Evolutionary conservation across 2,888 invertebrate genomes (phyloP), one percentile per base, ranked within the genome.

Genomic region (Polyploca ridens): DNA sequence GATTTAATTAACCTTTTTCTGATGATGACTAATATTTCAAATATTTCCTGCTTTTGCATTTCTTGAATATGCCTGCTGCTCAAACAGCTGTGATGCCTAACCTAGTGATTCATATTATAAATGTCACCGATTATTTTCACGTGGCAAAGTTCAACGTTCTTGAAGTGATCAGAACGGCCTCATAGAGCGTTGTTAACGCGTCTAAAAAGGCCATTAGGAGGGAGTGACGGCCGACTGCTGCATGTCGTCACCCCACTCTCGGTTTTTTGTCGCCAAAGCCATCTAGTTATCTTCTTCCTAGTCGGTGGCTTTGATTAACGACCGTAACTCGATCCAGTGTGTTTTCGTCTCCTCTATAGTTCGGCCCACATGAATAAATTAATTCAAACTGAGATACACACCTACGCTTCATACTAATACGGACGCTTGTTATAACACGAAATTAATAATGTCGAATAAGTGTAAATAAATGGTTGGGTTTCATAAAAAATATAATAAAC

Each of bases 261-360:
- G 72, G 77, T 81, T 86, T 89, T 88, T 89, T 89, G 86, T 86
- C 85, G 78, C 78, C 75, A 70, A 78, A 82, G 75, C 68, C 73
- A 69, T 70, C 79, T 71, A 77, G 79, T 74, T 79, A 79, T 74
- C 79, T 76, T 79, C 83, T 83, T 84, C 83, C 83, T 81, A 71
- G 82, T 79, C 81, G 82, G 78, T 66, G 68, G 76, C 81, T 87
- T 88, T 90, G 88, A 91, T 91, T 90, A 90, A 90, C 86, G 87
- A 86, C 76, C 76, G 90, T 87, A 90, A 90, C 85, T 75, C 77
- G 88, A 91, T 87, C 83, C 79, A 77, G 77, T 77, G 77, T 84
- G 61, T 83, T 86, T 81, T 69, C 77, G 78, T 78, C 77, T 78
- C 74, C 72, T 70, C 75, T 77, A 76, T 79, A 74, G 78, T 76